A percentile compares a stretch with the other conserved stretches of the same genome.
Conservation (phyloP, 2,113 vertebrate genomes). For the Oryzias curvinotus region DNA sequence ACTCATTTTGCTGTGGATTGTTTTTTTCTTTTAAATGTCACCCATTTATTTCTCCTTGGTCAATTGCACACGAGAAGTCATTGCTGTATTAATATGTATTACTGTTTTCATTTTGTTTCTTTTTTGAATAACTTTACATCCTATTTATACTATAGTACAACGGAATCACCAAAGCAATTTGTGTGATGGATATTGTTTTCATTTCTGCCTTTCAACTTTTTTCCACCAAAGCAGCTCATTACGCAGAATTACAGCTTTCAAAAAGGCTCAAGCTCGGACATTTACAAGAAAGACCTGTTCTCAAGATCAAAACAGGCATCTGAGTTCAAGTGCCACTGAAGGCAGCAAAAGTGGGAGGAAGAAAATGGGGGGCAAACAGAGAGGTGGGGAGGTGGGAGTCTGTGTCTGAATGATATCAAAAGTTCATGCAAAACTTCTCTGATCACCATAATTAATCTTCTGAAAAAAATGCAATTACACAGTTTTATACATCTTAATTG, state of each 20-base stretch:
- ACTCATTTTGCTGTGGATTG: too few relatives aligned
- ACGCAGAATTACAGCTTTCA: constrained; percentile 59
- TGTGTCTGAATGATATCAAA: constrained; percentile 65
- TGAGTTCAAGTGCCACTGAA: constrained; percentile 56
- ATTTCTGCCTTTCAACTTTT: constrained; percentile 41
- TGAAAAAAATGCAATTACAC: constrained; percentile 51
- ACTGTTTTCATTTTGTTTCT: constrained; percentile 16
- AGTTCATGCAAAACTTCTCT: constrained; percentile 62
- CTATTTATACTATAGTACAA: constrained; percentile 35
- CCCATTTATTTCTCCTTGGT: too few relatives aligned
- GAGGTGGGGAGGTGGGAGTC: constrained; percentile 46
- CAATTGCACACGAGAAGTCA: not conserved
- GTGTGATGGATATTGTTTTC: constrained; percentile 58
- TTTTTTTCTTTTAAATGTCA: too few relatives aligned
- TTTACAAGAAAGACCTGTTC: constrained; percentile 57
- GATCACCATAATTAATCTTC: constrained; percentile 70
- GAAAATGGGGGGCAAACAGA: constrained; percentile 9
- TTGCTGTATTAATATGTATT: constrained; percentile 27
- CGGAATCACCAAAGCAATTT: constrained; percentile 22
- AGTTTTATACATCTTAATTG: constrained; percentile 22
- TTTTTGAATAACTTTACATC: constrained; percentile 44
- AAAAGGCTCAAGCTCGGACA: constrained; percentile 51
- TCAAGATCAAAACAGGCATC: constrained; percentile 61
- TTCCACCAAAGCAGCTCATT: constrained; percentile 53
- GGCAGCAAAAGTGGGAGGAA: constrained; percentile 37